Percentiles rank a stretch among this genome's conserved stretches.
Conservation (phyloP, 1,140 invertebrate genomes). For the Bombus confusus region DNA sequence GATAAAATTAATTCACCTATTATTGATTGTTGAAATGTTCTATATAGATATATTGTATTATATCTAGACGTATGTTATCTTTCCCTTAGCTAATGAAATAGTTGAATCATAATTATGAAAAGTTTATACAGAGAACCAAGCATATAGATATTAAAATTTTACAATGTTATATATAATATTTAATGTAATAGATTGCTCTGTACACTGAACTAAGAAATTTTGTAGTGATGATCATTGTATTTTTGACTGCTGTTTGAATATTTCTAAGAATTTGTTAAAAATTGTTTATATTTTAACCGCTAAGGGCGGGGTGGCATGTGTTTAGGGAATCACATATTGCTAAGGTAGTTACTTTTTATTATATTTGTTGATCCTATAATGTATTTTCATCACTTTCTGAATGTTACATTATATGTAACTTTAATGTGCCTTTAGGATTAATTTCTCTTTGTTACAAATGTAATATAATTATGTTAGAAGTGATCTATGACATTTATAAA, state of each 20-base stretch:
- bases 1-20: conserved; percentile 56
- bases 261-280: conserved; percentile 35
- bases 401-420: conserved; percentile 66
- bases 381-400: conserved; percentile 61
- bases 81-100: conserved; percentile 47
- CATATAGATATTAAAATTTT: conserved; percentile 25
- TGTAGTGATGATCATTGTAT: conserved; percentile 6
- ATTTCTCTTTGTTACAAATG: conserved; percentile 68
- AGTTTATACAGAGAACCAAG: conserved; percentile 34
- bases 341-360: conserved; percentile 64
- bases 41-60: conserved; percentile 70
- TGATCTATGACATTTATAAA: conserved; percentile 68
- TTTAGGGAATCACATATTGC: conserved; percentile 57
- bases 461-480: conserved; percentile 65
- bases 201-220: conserved; percentile 28
- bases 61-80: conserved; percentile 57
- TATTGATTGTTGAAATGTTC: conserved; percentile 64
- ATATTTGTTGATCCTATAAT: conserved; percentile 58
- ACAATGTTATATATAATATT: conserved; percentile 38
- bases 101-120: conserved; percentile 37
- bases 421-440: conserved; percentile 68
- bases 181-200: conserved; percentile 24
- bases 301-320: conserved; percentile 50
- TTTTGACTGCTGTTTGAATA: conserved; percentile 31
- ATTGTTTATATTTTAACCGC: conserved; percentile 48